Evolutionary conservation across 2,888 invertebrate genomes (phyloP), one percentile per base, ranked within the genome.

Genomic region (Chalcosyrphus nemorum): DNA sequence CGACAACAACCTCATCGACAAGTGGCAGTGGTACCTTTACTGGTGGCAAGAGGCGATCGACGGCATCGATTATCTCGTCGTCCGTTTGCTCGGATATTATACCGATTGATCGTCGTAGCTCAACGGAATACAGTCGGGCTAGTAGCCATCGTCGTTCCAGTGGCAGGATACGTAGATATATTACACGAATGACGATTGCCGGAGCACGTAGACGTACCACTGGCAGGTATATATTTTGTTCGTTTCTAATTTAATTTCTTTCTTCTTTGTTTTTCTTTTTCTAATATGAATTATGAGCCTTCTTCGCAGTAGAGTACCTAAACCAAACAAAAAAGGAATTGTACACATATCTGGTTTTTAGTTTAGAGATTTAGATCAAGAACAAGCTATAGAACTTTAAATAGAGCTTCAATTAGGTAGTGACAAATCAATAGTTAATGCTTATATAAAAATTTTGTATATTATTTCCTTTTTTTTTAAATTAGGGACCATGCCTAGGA

Each of bases 141-240:
- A 85, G 84, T 11, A 68, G 87, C 35, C 91, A 90, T 76, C 89
- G 91, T 1, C 88, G 91, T 2, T 91, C 89, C 4, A 91, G 91
- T 81, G 92, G 91, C 32, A 88, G 91, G 70, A 89, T 92, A 56
- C 87, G 91, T 11, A 89, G 91, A 75, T 88, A 91, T 86, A 89
- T 91, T 50, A 88, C 90, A 41, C 89, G 92, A 54, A 91, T 91
- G 90, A 91, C 91, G 35, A 91, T 91, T 70, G 91, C 89, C 32
- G 91, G 91, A 80, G 90, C 91, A 43, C 88, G 91, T 78, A 89
- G 91, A 68, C 90, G 91, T 86, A 92, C 91, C 76, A 92, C 91
- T 87, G 91, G 92, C 89, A 92, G 91, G 91, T 92, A 91, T 86
- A 86, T 66, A 75, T 63, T 84, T 80, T 80, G 50, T 80, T 74